Base-by-base conservation (phyloP, 2,888 invertebrate species). In the Eutolmus rufibarbis region DNA sequence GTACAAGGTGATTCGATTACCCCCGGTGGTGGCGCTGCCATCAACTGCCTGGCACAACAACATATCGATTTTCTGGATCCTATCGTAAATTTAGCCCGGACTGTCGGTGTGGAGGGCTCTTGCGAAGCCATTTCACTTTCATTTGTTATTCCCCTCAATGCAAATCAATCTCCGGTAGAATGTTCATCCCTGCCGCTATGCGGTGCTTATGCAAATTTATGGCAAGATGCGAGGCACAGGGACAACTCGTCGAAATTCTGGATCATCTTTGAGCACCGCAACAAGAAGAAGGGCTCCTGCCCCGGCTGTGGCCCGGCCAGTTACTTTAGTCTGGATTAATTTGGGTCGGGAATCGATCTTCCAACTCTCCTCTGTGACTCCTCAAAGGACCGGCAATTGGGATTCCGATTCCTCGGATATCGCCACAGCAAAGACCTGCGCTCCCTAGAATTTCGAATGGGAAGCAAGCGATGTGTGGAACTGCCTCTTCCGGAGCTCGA, bases 81-180 rank as follows among this genome's bases (percentile, higher is more conserved):
- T 66, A 28, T 66, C 51, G 79, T 79, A 79, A 79, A 79, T 79
- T 31, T 66, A 23, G 56, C 43, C 43, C 37, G 14, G 37, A 34
- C 43, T 51, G 16, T 19, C 43, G 43, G 16, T 5, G 8, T 16
- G 19, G 56, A 56, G 12, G 28, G 66, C 66, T 66, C 66, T 14
- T 66, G 23, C 12, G 66, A 66, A 51, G 56, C 51, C 51, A 51
- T 79, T 79, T 79, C 79, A 79, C 79, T 79, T 79, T 79, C 79
- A 79, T 79, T 51, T 79, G 51, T 79, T 79, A 79, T 51, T 79
- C 79, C 79, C 31, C 51, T 51, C 79, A 79, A 79, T 79, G 51
- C 51, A 79, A 79, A 79, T 79, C 79, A 79, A 79, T 79, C 51
- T 79, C 79, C 56, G 79, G 79, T 23, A 78, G 78, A 40, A 78